Evolutionary conservation across 2,113 vertebrate species (phyloP).

Genomic region (Gymnogyps californianus): DNA sequence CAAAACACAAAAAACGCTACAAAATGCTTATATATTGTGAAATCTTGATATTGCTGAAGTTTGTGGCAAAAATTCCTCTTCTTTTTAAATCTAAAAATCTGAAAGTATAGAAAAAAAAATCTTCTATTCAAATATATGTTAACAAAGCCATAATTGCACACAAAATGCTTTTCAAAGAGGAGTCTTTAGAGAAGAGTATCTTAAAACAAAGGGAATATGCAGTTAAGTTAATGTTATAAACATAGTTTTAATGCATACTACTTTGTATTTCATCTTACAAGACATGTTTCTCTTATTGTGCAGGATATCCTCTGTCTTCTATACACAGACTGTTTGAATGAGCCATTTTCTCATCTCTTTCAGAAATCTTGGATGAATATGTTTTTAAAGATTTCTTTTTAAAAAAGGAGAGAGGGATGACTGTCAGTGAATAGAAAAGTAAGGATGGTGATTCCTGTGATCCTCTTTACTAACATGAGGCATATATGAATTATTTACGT

Average conservation of each 20-base stretch:
- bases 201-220: background rate
- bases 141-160: background rate
- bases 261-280: background rate
- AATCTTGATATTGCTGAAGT: background rate
- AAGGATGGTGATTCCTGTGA: background rate
- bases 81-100: background rate
- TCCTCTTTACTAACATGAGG: background rate
- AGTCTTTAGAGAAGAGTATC: background rate
- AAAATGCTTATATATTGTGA: background rate
- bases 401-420: background rate
- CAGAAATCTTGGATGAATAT: background rate
- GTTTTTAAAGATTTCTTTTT: background rate
- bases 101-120: background rate
- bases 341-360: background rate
- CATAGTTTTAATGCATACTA: background rate
- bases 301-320: background rate
- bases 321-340: background rate
- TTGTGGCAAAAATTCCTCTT: background rate
- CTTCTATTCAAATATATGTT: background rate
- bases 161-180: background rate
- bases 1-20: rapidly evolving
- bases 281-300: background rate
- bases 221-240: background rate
- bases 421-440: background rate
- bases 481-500: background rate